Evolutionary conservation across 2,113 vertebrate genomes (phyloP).

Genomic region (Vireo altiloquus): DNA sequence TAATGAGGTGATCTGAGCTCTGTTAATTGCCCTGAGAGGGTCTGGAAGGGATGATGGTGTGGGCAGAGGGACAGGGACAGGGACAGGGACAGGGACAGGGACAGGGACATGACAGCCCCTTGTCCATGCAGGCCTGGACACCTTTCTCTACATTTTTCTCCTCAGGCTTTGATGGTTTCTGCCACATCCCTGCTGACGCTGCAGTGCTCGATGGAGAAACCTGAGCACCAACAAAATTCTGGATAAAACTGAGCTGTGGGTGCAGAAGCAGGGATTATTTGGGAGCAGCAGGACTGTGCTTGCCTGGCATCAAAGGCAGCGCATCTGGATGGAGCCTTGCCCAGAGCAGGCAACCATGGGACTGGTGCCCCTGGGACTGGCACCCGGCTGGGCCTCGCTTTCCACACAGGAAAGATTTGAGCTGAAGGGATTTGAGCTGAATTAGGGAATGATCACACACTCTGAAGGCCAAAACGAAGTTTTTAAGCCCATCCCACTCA

Average conservation of each 20-base stretch:
- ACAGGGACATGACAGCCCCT: background rate
- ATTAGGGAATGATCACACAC: background rate
- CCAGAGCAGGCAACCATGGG: background rate
- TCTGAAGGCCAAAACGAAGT: background rate
- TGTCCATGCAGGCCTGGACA: background rate
- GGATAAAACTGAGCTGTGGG: background rate
- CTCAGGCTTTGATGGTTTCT: background rate
- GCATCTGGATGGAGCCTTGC: background rate
- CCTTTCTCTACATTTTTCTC: background rate
- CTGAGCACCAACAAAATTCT: background rate
- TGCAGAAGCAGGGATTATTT: background rate
- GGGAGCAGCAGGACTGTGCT: background rate
- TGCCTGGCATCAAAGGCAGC: background rate
- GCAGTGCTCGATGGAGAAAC: background rate
- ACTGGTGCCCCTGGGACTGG: background rate
- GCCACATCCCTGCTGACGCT: background rate
- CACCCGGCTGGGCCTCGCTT: rapidly evolving
- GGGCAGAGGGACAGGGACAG: background rate
- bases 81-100: background rate
- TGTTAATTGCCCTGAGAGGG: background rate
- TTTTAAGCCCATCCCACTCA: background rate
- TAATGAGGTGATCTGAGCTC: background rate
- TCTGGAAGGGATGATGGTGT: background rate
- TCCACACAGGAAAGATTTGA: background rate
- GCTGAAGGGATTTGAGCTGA: background rate